Evolutionary conservation across 2,888 invertebrate species (phyloP), one percentile per base, ranked within the genome.

Genomic region (Polydrusus cervinus): DNA sequence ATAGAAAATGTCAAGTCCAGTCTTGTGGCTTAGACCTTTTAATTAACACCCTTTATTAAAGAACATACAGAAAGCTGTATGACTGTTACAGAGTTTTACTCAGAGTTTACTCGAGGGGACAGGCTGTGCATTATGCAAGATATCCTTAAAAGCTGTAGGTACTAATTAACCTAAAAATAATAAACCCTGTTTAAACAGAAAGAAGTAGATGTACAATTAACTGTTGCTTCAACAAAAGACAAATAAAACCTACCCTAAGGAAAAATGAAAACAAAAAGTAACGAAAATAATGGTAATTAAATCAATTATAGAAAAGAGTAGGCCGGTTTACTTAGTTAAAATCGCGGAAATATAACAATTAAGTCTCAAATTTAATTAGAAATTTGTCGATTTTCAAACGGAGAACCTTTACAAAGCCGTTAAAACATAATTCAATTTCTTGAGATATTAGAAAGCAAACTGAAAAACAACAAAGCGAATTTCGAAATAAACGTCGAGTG

Each of bases 401-500:
- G 30, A 30, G 53, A n/a, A 53, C 11, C 30, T 13, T 55, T 55
- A 30, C 53, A 53, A 53, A 53, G 30, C 53, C 7, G 25, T 30
- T 53, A 25, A 64, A 64, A 45, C 43, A 25, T 14, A 64, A 64
- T 47, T 70, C 49, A 70, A 70, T 62, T 61, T 47, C 10, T 64
- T 43, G 53, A 9, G 30, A 53, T 30, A 30, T 53, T 53, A 53
- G n/a, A n/a, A 53, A 13, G 34, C 55, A 55, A 53, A 67, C 38
- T 49, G 49, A 61, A 70, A 34, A 55, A 45, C 47, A 62, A 14
- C 70, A 62, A 70, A 70, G 49, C n/a, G 34, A 61, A 70, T 61
- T 57, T 34, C 57, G 38, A 14, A 62, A 25, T 51, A 70, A 70
- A 40, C 30, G 40, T 3, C 13, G 45, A 38, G 14, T 13, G n/a